A percentile compares a stretch with the other conserved stretches of the same genome.
Conservation (phyloP, 2,113 vertebrate genomes). For the Sisor rabdophorus region DNA sequence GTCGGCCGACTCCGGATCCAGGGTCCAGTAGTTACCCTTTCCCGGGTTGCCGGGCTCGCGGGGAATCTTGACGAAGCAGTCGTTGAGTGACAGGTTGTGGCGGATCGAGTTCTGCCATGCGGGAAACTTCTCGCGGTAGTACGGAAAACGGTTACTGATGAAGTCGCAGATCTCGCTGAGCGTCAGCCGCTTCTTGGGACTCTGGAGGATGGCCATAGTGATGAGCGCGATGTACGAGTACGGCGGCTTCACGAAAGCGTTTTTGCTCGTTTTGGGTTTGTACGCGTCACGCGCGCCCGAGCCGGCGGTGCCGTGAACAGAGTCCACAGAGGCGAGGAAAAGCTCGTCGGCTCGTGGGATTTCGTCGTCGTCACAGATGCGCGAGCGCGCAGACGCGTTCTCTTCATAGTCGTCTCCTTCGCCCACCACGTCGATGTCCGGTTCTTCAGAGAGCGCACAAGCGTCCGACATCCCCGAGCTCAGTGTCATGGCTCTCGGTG, state of each 20-base stretch:
- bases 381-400: slow-evolving; percentile 52
- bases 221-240: slow-evolving; percentile 94
- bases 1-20: slow-evolving; percentile 86
- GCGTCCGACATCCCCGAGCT: slow-evolving; percentile 93
- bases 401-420: slow-evolving; percentile 79
- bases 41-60: slow-evolving; percentile 85
- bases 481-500: slow-evolving; percentile 81
- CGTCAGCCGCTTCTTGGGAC: slow-evolving; percentile 87
- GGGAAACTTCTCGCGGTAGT: slow-evolving; percentile 83
- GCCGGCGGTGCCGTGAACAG: slow-evolving; percentile 30
- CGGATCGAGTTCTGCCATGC: slow-evolving; percentile 85
- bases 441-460: slow-evolving; percentile 86
- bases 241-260: slow-evolving; percentile 85
- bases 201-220: slow-evolving; percentile 93
- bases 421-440: slow-evolving; percentile 91
- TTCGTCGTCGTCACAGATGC: slow-evolving; percentile 75
- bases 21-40: slow-evolving; percentile 89
- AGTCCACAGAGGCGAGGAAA: slow-evolving; percentile 66
- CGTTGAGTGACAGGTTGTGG: slow-evolving; percentile 81
- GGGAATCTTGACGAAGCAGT: slow-evolving; percentile 84
- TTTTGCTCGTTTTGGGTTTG: slow-evolving; percentile 75
- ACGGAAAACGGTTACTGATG: slow-evolving; percentile 81
- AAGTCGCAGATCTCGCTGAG: slow-evolving; percentile 87
- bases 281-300: slow-evolving; percentile 65
- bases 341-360: slow-evolving; percentile 73